phyloP scores from a whole-genome alignment of 2,113 vertebrate species.

The Odocoileus hemionus region DNA sequence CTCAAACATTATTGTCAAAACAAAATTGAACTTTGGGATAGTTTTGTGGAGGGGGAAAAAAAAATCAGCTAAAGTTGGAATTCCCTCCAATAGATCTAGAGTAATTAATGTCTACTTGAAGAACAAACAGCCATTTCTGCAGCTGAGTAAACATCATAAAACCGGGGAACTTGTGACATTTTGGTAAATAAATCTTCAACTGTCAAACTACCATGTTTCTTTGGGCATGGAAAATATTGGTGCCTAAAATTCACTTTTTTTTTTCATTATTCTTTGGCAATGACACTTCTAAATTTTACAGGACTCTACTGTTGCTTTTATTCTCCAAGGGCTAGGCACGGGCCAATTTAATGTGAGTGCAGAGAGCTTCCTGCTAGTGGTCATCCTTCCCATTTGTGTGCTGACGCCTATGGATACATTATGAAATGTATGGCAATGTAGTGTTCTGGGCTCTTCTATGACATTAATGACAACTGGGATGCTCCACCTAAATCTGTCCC shows the following conservation, averaged over 20 bases:
- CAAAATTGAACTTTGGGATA: neutral
- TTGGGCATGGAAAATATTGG: neutral
- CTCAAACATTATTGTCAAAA: neutral
- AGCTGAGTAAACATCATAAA: neutral
- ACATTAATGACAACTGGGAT: neutral
- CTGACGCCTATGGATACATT: neutral
- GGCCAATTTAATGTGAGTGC: neutral
- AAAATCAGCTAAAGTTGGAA: neutral
- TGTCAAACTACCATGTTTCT: neutral
- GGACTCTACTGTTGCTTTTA: neutral
- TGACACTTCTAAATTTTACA: neutral
- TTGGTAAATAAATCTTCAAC: neutral
- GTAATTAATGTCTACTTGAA: neutral
- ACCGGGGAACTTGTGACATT: neutral
- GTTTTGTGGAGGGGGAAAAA: neutral
- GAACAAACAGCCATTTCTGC: neutral
- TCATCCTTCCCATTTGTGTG: neutral
- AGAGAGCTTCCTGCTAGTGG: neutral
- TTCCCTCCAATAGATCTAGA: neutral
- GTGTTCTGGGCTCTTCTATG: fast-evolving
- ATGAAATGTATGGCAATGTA: neutral
- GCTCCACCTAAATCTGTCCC: neutral
- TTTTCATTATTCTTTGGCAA: neutral
- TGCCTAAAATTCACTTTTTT: neutral
- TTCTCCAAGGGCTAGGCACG: neutral